A percentile compares a stretch with the other conserved stretches of the same genome.
These are phyloP conservation scores for Ramphastos sulfuratus DNA, from an alignment of 2,113 vertebrate species.

Conservation along the genomic window DNA sequence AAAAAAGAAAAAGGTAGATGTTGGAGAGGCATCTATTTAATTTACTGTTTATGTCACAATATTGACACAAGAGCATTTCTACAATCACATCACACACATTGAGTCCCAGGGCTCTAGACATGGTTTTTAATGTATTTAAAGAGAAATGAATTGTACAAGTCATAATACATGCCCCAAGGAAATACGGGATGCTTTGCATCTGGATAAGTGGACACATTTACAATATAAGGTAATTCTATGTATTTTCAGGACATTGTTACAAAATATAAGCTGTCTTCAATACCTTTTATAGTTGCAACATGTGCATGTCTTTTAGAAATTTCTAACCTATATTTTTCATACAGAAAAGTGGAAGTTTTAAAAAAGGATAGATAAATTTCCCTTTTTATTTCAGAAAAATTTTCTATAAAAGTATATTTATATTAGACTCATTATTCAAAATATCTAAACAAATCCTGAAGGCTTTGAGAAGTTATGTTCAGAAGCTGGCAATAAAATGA, in stretches of 20 bases:
- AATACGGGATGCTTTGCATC: not conserved
- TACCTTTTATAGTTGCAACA: not conserved
- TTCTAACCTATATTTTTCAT: not conserved
- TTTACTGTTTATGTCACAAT: not conserved
- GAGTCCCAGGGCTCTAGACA: not conserved
- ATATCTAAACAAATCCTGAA: not conserved
- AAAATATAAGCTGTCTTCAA: not conserved
- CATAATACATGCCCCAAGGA: not conserved
- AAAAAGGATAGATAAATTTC: not conserved
- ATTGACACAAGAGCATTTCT: not conserved
- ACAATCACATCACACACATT: not conserved
- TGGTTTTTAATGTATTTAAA: not conserved
- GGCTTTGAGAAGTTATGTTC: not conserved
- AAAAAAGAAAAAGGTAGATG: not conserved
- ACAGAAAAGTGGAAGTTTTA: not conserved
- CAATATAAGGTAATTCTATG: not conserved
- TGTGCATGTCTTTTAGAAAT: not conserved
- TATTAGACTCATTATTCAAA: not conserved
- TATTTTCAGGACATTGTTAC: not conserved
- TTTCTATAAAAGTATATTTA: conserved; percentile 23
- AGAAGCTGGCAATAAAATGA: not conserved
- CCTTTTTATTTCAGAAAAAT: not conserved
- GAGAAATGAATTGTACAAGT: not conserved
- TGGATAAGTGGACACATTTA: conserved; percentile 17
- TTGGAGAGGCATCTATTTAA: not conserved